Base-by-base conservation (phyloP, 2,797 vertebrate genomes). In the Paedocypris micromegethes region DNA sequence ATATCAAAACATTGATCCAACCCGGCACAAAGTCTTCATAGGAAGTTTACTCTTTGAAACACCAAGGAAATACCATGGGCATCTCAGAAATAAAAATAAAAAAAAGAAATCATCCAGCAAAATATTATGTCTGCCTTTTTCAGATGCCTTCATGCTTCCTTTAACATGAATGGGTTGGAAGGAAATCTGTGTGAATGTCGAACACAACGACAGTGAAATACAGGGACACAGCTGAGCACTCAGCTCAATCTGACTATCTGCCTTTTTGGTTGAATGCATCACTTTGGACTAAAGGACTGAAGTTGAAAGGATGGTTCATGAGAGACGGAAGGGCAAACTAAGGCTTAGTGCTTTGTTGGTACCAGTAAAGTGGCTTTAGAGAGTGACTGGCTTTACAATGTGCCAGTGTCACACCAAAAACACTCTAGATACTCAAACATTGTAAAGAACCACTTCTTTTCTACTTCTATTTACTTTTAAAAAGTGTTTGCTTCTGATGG, bases 221-320 rank as follows among this genome's bases (percentile, higher is more conserved):
- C 54, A 73, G 48, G n/a, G n/a, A 8, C 71, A 55, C 23, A 54
- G 69, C 44, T 37, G 55, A 67, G 39, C 59, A 57, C 68, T 65
- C 60, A 58, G 58, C 62, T 51, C 58, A 52, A 43, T 53, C 49
- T 56, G 9, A 43, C 42, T 53, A 68, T 68, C n/a, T 41, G 63
- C 4, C 6, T 6, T 23, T 58, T n/a, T 57, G 52, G 57, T 66
- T 49, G 58, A 39, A 53, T 49, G 44, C 58, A 57, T 48, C 57
- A 63, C 43, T 66, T 48, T 45, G 39, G 58, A 43, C 47, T n/a
- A 58, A 66, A 68, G 37, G 40, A 37, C 9, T 47, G 5, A 40
- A 7, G 23, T 58, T 58, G 42, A 23, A 47, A 69, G 49, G n/a
- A 39, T 64, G 48, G 59, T 49, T 49, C 44, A 56, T n/a, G n/a